phyloP scores from a whole-genome alignment of 2,888 invertebrate genomes.

The Polyommatus iphigenia region DNA sequence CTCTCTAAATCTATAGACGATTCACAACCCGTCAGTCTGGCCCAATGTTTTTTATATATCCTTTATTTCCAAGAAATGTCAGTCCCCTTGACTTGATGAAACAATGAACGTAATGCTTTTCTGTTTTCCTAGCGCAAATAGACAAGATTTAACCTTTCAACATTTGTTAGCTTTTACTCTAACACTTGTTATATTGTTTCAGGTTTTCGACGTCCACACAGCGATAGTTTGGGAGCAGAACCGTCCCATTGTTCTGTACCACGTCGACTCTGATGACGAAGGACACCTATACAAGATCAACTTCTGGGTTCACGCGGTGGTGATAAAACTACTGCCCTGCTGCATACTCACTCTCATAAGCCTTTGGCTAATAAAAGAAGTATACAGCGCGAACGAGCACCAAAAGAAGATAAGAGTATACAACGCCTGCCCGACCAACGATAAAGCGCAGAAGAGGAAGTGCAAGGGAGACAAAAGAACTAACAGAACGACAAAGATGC shows the following conservation, averaged over 20 bases:
- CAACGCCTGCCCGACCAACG: conserved; percentile 66
- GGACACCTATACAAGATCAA: conserved; percentile 84
- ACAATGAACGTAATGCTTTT: no score
- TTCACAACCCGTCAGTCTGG: no score
- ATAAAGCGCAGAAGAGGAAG: conserved; percentile 63
- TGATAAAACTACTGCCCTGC: conserved; percentile 90
- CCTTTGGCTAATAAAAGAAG: conserved; percentile 84
- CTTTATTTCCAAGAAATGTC: no score
- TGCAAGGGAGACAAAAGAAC: conserved; percentile 69
- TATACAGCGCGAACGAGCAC: conserved; percentile 85
- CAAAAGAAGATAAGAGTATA: conserved; percentile 81
- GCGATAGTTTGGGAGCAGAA: conserved; percentile 75
- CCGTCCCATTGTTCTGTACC: conserved; percentile 69
- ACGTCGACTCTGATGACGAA: conserved; percentile 79
- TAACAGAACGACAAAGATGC: conserved; percentile 93
- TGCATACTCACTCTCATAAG: conserved; percentile 87
- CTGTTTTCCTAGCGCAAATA: no score
- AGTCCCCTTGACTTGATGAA: no score
- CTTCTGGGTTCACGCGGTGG: conserved; percentile 90
- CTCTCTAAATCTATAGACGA: no score
- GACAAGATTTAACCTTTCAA: no score
- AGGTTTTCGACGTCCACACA: conserved; percentile 75
- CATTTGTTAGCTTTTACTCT: neutral
- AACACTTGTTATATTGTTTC: conserved; percentile 36
- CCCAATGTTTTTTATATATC: no score